Evolutionary conservation across 2,888 invertebrate genomes (phyloP).

Genomic region (Pristionchus mayeri): DNA sequence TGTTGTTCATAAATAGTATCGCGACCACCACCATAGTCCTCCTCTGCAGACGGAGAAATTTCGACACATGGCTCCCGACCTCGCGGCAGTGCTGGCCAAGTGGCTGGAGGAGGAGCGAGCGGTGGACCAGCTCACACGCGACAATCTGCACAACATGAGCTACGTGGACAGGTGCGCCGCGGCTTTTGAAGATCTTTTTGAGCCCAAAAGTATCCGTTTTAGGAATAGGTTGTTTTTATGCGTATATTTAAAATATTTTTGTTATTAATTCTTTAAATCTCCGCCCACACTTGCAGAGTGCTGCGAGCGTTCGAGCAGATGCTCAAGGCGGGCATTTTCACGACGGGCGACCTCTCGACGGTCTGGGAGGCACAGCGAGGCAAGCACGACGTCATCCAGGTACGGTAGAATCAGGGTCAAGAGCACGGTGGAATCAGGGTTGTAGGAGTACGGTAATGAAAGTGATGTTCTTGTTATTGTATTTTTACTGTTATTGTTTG

Average conservation of each 20-base stretch:
- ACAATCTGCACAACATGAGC: slow-evolving; percentile 53
- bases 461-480: background rate
- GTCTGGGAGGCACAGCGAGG: slow-evolving; percentile 49
- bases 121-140: slow-evolving; percentile 52
- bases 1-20: no score
- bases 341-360: slow-evolving; percentile 31
- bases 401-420: background rate
- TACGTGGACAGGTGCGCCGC: slow-evolving; percentile 52
- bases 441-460: background rate
- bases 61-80: no score
- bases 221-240: no score
- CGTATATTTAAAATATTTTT: no score
- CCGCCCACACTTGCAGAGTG: background rate
- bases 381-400: slow-evolving; percentile 49
- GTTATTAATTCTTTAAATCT: background rate
- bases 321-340: background rate
- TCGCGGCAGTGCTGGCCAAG: background rate
- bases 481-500: no score
- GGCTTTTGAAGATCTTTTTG: background rate
- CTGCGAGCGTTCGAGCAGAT: background rate
- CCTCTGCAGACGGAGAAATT: no score
- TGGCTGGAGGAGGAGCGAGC: slow-evolving; percentile 43
- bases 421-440: no score
- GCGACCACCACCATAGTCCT: no score
- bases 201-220: no score